Base-by-base conservation (phyloP, 1,140 invertebrate genomes). In the Aphidius gifuensis region DNA sequence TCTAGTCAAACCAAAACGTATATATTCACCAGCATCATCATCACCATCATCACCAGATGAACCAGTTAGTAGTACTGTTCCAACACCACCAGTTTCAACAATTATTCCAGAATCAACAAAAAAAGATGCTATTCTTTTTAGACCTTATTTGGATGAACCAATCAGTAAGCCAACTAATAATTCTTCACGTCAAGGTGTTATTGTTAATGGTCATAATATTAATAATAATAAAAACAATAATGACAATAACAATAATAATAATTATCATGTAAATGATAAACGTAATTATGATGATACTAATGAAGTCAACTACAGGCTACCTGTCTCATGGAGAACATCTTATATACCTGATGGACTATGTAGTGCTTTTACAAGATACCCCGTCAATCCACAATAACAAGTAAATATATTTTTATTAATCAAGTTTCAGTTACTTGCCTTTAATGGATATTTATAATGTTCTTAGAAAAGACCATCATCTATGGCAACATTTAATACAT, bases 61-160 rank as follows among this genome's bases (percentile, higher is more conserved):
- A 65, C 74, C 76, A 67, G 74, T 81, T 74, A 79, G 80, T 63
- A 75, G 70, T 57, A 77, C 70, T 21, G 71, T 71, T 75, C 81
- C 80, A 71, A 81, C 77, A 67, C 75, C 62, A 32, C 66, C 69
- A 58, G 67, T 61, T n/a, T 55, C 53, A 16, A 58, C 62, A 58
- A 67, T 71, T 61, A 66, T 71, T n/a, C 62, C 71, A 11, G 62
- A 9, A 32, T 50, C 49, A 32, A 32, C 23, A 32, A 81, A 79
- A 63, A 76, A 80, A 54, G 76, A 78, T 64, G 77, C 71, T 74
- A 72, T 82, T 71, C 60, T 90, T 21, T 91, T 90, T 75, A 87
- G 89, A 72, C 89, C 87, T 47, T 88, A 88, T 70, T 74, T 88
- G 46, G 80, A 86, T 69, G 86, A 86, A 64, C 79, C 83, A n/a